phyloP scores from a whole-genome alignment of 2,888 invertebrate genomes.

The Drosophila yooni region DNA sequence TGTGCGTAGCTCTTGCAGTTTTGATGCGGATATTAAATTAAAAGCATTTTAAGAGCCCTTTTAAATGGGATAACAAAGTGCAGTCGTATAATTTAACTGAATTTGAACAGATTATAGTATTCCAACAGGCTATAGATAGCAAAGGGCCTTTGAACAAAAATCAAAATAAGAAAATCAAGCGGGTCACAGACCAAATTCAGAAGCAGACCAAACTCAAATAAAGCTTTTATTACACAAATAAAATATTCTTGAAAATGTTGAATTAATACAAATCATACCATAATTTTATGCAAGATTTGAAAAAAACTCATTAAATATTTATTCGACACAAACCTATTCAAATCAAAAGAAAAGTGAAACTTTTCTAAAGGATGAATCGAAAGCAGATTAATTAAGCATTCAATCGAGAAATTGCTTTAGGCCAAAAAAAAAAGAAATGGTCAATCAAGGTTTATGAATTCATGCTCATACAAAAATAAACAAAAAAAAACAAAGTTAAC shows the following conservation, averaged over 20 bases:
- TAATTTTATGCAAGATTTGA: neutral
- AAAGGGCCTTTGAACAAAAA: neutral
- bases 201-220: neutral
- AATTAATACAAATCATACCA: neutral
- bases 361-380: neutral
- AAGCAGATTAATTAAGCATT: neutral
- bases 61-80: conserved; percentile 18
- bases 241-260: neutral
- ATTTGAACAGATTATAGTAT: conserved; percentile 16
- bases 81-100: conserved; percentile 36
- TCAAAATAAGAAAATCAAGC: neutral
- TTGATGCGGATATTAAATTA: conserved; percentile 36
- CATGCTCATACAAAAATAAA: neutral
- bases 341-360: neutral
- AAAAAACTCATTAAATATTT: neutral
- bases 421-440: neutral
- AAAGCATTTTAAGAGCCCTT: conserved; percentile 39
- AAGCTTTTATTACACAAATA: neutral
- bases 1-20: neutral
- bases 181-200: neutral
- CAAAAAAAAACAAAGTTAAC: neutral
- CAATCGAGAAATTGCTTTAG: neutral
- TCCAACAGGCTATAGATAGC: conserved; percentile 14
- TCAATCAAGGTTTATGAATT: neutral
- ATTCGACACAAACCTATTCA: neutral